phyloP scores from a whole-genome alignment of 2,888 invertebrate genomes.

The Byasa hedistus region DNA sequence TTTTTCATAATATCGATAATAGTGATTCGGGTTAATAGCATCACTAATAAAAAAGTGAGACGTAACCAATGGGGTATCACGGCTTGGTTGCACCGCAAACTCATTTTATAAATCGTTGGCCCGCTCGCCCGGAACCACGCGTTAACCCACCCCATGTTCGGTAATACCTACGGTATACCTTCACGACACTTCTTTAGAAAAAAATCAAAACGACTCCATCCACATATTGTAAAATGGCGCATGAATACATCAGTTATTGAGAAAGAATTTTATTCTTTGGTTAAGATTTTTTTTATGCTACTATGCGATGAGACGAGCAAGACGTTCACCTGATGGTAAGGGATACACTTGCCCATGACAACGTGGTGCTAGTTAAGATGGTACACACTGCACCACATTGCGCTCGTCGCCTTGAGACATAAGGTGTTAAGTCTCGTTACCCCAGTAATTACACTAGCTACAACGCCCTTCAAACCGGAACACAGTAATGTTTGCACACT shows the following conservation, averaged over 20 bases:
- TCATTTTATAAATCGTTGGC: slow-evolving; percentile 78
- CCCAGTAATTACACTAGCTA: too few species aligned
- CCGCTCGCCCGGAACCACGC: slow-evolving; percentile 74
- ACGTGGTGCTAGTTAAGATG: too few species aligned
- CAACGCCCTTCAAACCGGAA: too few species aligned
- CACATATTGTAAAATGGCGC: neutral
- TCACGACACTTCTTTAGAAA: slow-evolving; percentile 35
- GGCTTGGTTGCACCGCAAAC: slow-evolving; percentile 78
- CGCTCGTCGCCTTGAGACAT: too few species aligned
- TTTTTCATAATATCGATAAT: slow-evolving; percentile 22
- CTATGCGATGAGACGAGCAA: too few species aligned
- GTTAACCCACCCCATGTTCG: slow-evolving; percentile 63
- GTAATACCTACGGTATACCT: slow-evolving; percentile 47
- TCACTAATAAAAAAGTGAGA: slow-evolving; percentile 75
- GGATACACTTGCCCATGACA: too few species aligned
- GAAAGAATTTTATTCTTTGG: too few species aligned
- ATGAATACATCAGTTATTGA: neutral
- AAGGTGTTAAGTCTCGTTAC: too few species aligned
- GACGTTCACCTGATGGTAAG: too few species aligned
- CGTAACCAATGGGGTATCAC: slow-evolving; percentile 79
- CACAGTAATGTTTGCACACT: too few species aligned
- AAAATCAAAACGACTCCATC: neutral
- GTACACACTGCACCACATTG: too few species aligned
- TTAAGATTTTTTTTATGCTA: too few species aligned
- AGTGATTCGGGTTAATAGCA: slow-evolving; percentile 26